Percentiles rank a stretch among this genome's conserved stretches.
phyloP scores from a whole-genome alignment of 2,113 vertebrate genomes.

The Casuarius casuarius region DNA sequence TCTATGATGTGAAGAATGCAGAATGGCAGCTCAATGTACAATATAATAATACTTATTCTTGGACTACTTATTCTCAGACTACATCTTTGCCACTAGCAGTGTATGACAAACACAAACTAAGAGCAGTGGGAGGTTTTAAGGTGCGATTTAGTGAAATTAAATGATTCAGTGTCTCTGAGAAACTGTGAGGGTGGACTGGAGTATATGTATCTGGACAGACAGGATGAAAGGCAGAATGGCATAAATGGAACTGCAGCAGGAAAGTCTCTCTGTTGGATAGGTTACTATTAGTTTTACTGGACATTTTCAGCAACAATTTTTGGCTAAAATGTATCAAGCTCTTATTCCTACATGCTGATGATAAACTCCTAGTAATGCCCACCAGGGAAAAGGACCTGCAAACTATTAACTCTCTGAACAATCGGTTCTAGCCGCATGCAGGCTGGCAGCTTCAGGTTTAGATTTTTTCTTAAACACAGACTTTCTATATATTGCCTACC shows the following conservation, averaged over 20 bases:
- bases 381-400: background rate
- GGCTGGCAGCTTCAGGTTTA: background rate
- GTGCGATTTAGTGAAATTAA: slow-evolving; percentile 28
- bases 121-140: background rate
- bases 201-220: background rate
- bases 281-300: background rate
- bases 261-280: background rate
- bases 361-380: background rate
- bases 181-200: background rate
- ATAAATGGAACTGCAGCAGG: slow-evolving; percentile 17
- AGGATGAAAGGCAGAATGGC: slow-evolving; percentile 16
- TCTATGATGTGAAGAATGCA: background rate
- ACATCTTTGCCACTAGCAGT: background rate
- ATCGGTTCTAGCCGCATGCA: background rate
- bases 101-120: background rate
- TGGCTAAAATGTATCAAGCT: background rate
- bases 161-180: slow-evolving; percentile 6
- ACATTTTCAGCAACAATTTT: background rate
- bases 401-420: background rate
- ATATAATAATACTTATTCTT: background rate
- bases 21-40: background rate
- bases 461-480: background rate
- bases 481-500: background rate
- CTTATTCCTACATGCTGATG: background rate
- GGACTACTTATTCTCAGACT: too few relatives aligned